A percentile compares a stretch with the other conserved stretches of the same genome.
Conservation (phyloP, 2,888 invertebrate genomes). For the Phengaris arion region DNA sequence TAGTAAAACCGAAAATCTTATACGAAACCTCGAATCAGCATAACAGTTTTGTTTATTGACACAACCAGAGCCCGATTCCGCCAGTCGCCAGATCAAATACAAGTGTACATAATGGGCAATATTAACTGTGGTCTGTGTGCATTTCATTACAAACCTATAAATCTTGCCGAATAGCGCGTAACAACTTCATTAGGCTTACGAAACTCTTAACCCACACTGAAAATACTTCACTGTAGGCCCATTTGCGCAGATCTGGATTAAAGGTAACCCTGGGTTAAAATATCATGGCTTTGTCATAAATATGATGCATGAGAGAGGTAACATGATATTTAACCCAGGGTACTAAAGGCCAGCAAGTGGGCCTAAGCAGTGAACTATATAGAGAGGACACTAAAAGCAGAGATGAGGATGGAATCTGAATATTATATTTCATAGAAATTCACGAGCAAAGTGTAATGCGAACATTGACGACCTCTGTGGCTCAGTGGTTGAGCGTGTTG, state of each 20-base stretch:
- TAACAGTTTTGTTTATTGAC: neutral
- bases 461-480: too few relatives aligned
- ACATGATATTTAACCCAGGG: too few relatives aligned
- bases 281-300: too few relatives aligned
- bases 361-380: too few relatives aligned
- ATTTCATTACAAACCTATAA: constrained; percentile 61
- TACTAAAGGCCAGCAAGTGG: too few relatives aligned
- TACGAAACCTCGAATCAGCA: neutral
- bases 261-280: too few relatives aligned
- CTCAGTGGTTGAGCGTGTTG: too few relatives aligned
- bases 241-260: neutral
- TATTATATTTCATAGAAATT: too few relatives aligned
- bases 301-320: too few relatives aligned
- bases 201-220: constrained; percentile 25
- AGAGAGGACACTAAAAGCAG: too few relatives aligned
- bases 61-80: neutral
- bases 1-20: neutral
- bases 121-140: constrained; percentile 59
- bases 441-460: too few relatives aligned
- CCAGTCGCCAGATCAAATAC: constrained; percentile 5
- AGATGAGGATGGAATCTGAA: too few relatives aligned
- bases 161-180: constrained; percentile 63
- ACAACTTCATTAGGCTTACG: constrained; percentile 67
- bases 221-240: neutral
- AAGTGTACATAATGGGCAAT: constrained; percentile 51